Percentiles rank a stretch among this genome's conserved stretches.
These are phyloP conservation scores for Agrypnia vestita DNA, from an alignment of 1,140 invertebrate species.

Conservation along the genomic window DNA sequence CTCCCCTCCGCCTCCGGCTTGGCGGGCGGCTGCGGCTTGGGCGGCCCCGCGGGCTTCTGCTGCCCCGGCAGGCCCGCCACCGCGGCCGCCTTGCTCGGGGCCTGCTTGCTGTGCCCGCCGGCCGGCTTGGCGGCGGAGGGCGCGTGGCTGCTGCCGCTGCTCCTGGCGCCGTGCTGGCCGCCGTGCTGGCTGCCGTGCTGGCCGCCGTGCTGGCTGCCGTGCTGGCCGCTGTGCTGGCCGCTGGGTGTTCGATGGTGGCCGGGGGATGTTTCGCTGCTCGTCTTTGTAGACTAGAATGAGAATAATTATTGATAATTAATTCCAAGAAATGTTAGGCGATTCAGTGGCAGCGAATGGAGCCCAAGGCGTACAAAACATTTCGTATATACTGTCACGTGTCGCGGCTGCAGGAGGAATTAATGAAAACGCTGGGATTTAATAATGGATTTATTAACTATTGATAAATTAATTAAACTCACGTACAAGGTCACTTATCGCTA, in stretches of 20 bases:
- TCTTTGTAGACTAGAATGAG: slow-evolving; percentile 63
- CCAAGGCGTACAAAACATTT: too few relatives aligned
- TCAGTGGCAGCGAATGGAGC: too few relatives aligned
- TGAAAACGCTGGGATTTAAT: too few relatives aligned
- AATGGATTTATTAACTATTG: too few relatives aligned
- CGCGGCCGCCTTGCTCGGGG: neutral
- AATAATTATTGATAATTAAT: too few relatives aligned
- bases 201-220: neutral
- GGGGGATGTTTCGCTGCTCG: slow-evolving; percentile 9
- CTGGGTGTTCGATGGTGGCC: slow-evolving; percentile 11
- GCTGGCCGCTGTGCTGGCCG: neutral
- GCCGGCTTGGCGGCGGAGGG: slow-evolving; percentile 21
- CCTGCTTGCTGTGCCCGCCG: slow-evolving; percentile 33
- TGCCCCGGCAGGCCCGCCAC: slow-evolving; percentile 17
- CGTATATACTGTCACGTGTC: too few relatives aligned
- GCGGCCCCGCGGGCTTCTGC: neutral
- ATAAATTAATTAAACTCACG: too few relatives aligned
- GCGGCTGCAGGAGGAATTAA: too few relatives aligned
- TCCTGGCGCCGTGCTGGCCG: slow-evolving; percentile 29
- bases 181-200: slow-evolving; percentile 36
- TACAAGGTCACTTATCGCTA: too few relatives aligned
- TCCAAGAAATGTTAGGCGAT: too few relatives aligned
- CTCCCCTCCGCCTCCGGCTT: slow-evolving; percentile 40
- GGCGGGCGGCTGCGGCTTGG: neutral
- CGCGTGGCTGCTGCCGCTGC: slow-evolving; percentile 32